These are phyloP conservation scores for Sogatella furcifera DNA, from an alignment of 1,140 invertebrate species.

Conservation along the genomic window DNA sequence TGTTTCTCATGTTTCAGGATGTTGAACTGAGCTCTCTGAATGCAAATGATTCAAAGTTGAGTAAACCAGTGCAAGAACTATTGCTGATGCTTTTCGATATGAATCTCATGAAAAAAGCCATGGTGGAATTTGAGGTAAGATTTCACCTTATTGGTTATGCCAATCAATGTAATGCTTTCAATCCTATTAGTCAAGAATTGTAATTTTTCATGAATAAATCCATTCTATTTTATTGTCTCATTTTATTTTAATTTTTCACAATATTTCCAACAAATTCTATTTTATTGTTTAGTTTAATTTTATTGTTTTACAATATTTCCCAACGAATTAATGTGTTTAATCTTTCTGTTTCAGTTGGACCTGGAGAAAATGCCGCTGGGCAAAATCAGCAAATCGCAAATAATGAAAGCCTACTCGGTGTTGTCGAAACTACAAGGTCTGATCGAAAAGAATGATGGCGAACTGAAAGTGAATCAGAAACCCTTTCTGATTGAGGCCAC, in stretches of 20 bases:
- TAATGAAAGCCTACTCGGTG: constrained; percentile 73
- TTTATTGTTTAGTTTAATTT: too few species aligned
- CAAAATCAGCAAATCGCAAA: constrained; percentile 86
- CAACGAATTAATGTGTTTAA: too few species aligned
- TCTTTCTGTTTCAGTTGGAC: constrained; percentile 54
- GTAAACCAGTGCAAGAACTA: constrained; percentile 67
- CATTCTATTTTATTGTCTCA: too few species aligned
- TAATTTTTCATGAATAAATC: too few species aligned
- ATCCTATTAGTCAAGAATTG: too few species aligned
- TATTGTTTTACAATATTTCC: too few species aligned
- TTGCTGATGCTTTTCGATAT: constrained; percentile 86
- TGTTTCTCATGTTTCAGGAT: too few species aligned
- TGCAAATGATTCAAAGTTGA: constrained; percentile 52
- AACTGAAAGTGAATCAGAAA: constrained; percentile 30
- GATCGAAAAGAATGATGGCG: constrained; percentile 39
- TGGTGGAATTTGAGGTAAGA: constrained; percentile 83
- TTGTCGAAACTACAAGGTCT: constrained; percentile 64
- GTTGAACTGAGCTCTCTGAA: background rate
- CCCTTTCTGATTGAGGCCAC: constrained; percentile 60
- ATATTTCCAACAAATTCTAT: too few species aligned
- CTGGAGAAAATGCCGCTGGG: constrained; percentile 95
- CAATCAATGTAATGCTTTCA: too few species aligned
- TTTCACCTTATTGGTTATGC: too few species aligned
- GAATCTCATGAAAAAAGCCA: constrained; percentile 79
- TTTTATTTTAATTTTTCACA: too few species aligned